phyloP scores from a whole-genome alignment of 2,888 invertebrate species.

The Selenia dentaria region DNA sequence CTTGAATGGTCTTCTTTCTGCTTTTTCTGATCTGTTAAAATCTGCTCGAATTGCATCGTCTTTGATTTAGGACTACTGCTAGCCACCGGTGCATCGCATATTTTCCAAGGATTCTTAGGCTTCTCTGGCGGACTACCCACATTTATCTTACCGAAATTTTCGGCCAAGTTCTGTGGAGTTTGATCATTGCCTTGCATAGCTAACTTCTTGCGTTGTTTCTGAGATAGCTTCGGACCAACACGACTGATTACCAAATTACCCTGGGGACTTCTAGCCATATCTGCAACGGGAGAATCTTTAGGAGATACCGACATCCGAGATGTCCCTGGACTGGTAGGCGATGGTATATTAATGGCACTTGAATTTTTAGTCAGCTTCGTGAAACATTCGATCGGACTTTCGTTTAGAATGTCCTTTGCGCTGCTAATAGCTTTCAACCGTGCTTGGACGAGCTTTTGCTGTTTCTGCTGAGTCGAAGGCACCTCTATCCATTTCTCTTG shows the following conservation, averaged over 20 bases:
- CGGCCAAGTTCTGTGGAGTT: slow-evolving; percentile 53
- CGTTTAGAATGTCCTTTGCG: slow-evolving; percentile 70
- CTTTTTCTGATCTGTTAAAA: slow-evolving; percentile 89
- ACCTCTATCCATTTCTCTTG: slow-evolving; percentile 79
- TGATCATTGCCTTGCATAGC: slow-evolving; percentile 72
- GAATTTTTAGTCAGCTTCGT: slow-evolving; percentile 65
- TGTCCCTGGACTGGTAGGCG: slow-evolving; percentile 40
- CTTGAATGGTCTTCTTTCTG: slow-evolving; percentile 89
- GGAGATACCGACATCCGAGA: slow-evolving; percentile 67
- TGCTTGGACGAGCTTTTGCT: slow-evolving; percentile 77
- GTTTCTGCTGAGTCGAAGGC: slow-evolving; percentile 68
- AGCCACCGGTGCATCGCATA: slow-evolving; percentile 54
- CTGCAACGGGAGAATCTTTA: slow-evolving; percentile 54
- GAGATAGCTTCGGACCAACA: slow-evolving; percentile 84
- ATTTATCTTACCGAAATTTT: slow-evolving; percentile 55
- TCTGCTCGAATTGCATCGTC: slow-evolving; percentile 75
- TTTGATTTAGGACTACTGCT: slow-evolving; percentile 71
- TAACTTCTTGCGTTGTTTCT: slow-evolving; percentile 86
- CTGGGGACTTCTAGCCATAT: slow-evolving; percentile 56
- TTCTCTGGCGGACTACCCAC: slow-evolving; percentile 63
- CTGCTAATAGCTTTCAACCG: slow-evolving; percentile 70
- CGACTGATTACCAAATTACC: slow-evolving; percentile 68
- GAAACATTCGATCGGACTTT: slow-evolving; percentile 62
- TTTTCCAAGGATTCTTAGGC: slow-evolving; percentile 80
- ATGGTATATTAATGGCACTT: slow-evolving; percentile 49